Evolutionary conservation across 2,113 vertebrate species (phyloP), one percentile per base, ranked within the genome.

Genomic region (Tinamus guttatus): DNA sequence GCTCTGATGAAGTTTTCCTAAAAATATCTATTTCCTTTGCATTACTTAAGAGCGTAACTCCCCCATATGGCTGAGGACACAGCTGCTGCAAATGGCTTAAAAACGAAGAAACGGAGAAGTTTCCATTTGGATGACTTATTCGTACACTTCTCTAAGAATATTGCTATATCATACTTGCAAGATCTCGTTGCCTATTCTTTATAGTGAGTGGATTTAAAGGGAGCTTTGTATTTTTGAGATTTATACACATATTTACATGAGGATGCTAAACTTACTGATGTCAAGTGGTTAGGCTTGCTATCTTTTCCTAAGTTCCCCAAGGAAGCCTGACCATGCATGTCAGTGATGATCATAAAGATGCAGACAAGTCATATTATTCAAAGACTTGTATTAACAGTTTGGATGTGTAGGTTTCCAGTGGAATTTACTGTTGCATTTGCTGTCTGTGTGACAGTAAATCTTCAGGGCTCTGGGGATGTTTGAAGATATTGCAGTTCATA

Each of bases 1-100:
- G 21, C 32, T 45, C 95, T 84, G 38, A 84, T 38, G 36, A 54
- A 81, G 40, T 91, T 85, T 87, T 65, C 79, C 76, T 93, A 82
- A 85, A 90, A 94, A 94, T 76, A 92, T 45, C 59, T 60, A 58
- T 87, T 91, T 74, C 43, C 92, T 96, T 94, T 94, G 27, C 89
- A 89, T 78, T 92, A 89, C 36, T 94, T 90, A 86, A 87, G 56
- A 89, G 80, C 59, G 43, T 90, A 94, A 85, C 62, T 79, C 45
- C 54, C 78, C 43, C 69, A 58, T 87, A 92, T 45, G 85, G 74
- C 41, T 70, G 81, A 93, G 69, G 73, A 90, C 56, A 92, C 67
- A 95, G 85, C 54, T 86, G 68, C 60, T 90, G 86, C 64, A 81
- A 85, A 88, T 28, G 85, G 49, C 22, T 93, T 87, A 81, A 89